Base-by-base conservation (phyloP, 2,113 vertebrate genomes). In the Loxodonta africana region DNA sequence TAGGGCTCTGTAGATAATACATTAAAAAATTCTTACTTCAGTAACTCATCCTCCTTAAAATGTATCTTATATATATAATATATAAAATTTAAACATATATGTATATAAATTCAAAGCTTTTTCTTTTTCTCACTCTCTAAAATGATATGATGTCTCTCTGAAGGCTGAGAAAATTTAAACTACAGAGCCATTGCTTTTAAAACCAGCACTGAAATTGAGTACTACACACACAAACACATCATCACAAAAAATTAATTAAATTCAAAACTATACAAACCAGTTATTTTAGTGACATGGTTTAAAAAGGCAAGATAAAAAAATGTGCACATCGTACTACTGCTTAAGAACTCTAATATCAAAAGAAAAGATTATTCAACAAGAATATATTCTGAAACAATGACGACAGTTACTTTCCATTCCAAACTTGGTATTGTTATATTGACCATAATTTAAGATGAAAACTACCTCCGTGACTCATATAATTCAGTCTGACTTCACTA, bases 401-500 rank as follows among this genome's bases (percentile, higher is more conserved):
- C 82, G 33, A 37, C 4, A 83, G 25, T 51, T 77, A 93, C 20
- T 83, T 90, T 78, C 57, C 28, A 81, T 90, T 95, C 78, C 63
- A 96, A 89, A 98, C 97, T 98, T 98, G 97, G 91, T 90, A 60
- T 77, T 97, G 76, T 86, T 88, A 9, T 20, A 92, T 4, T 96
- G 30, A 97, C 98, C 88, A 94, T 98, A 98, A 99, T 98, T 99
- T 98, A 98, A 98, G 96, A 98, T 98, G 98, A 99, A 99, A 98
- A 83, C 88, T 98, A 96, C 96, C 98, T 98, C 98, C 95, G 97
- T 85, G 98, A 97, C 99, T 99, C 83, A 98, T 67, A 57, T 99
- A 99, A 99, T 98, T 99, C 98, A 97, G 97, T 98, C 98, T 98
- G 98, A 98, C 98, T 97, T 99, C 98, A 99, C 97, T 99, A 99